These are phyloP conservation scores for Tapirus indicus DNA, from an alignment of 2,797 vertebrate genomes.

Conservation along the genomic window DNA sequence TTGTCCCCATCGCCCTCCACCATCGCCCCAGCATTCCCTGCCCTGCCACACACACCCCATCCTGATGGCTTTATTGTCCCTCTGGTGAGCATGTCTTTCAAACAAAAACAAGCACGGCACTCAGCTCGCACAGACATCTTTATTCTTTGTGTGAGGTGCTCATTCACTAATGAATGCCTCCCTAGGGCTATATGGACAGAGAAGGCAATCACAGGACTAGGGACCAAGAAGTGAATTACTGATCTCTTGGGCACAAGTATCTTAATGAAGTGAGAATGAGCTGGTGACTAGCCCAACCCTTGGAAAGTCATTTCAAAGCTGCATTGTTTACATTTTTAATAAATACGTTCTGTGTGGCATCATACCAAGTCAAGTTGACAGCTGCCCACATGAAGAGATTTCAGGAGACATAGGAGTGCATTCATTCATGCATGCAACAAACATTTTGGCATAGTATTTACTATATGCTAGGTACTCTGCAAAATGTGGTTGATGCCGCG, in stretches of 20 bases:
- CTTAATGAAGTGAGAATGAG: constrained; percentile 55
- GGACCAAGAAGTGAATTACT: constrained; percentile 27
- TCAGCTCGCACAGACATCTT: neutral
- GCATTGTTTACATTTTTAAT: constrained; percentile 44
- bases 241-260: constrained; percentile 47
- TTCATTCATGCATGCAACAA: neutral
- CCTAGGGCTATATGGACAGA: neutral
- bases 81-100: constrained; percentile 26
- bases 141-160: neutral
- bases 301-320: constrained; percentile 46
- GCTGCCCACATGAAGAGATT: neutral
- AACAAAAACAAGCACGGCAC: neutral
- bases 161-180: constrained; percentile 45
- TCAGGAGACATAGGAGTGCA: neutral
- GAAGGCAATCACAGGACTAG: neutral
- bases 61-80: neutral
- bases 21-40: neutral
- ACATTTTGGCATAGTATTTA: neutral
- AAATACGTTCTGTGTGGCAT: neutral
- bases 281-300: neutral
- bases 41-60: no score
- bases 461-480: neutral
- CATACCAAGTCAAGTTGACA: neutral
- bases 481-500: neutral
- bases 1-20: neutral